These are phyloP conservation scores for Clarias fuscus DNA, from an alignment of 2,797 vertebrate genomes.

Conservation along the genomic window DNA sequence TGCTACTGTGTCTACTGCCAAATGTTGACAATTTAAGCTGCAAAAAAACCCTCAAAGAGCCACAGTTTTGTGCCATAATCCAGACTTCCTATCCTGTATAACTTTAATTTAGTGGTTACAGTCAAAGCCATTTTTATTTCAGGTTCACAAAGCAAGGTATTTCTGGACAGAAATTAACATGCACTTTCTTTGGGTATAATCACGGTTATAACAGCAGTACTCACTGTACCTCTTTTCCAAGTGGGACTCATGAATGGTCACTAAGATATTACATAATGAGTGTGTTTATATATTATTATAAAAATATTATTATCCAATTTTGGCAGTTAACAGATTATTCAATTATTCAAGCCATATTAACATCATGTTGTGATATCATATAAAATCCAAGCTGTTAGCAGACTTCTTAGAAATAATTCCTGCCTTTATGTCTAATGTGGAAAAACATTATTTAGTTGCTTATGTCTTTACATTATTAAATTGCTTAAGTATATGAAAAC, in stretches of 20 bases:
- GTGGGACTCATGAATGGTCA: neutral
- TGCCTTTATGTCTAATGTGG: neutral
- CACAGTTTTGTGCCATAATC: neutral
- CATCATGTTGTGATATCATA: neutral
- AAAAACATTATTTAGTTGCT: neutral
- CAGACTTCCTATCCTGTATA: neutral
- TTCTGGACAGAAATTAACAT: conserved; percentile 9
- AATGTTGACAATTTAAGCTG: neutral
- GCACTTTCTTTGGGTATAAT: neutral
- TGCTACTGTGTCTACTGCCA: neutral
- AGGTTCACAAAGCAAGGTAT: neutral
- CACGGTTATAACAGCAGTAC: neutral
- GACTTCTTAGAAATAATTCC: neutral
- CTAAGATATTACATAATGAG: neutral
- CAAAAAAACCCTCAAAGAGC: neutral
- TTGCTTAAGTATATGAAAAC: neutral
- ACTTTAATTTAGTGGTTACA: conserved; percentile 12
- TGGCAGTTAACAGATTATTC: neutral
- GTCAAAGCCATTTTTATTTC: conserved; percentile 11
- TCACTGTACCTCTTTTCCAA: neutral
- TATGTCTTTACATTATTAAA: neutral
- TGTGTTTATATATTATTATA: neutral
- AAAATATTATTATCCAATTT: neutral
- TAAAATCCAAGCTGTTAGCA: neutral
- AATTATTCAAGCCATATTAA: neutral